Evolutionary conservation across 2,797 vertebrate genomes (phyloP), one percentile per base, ranked within the genome.

Genomic region (Heliangelus exortis): DNA sequence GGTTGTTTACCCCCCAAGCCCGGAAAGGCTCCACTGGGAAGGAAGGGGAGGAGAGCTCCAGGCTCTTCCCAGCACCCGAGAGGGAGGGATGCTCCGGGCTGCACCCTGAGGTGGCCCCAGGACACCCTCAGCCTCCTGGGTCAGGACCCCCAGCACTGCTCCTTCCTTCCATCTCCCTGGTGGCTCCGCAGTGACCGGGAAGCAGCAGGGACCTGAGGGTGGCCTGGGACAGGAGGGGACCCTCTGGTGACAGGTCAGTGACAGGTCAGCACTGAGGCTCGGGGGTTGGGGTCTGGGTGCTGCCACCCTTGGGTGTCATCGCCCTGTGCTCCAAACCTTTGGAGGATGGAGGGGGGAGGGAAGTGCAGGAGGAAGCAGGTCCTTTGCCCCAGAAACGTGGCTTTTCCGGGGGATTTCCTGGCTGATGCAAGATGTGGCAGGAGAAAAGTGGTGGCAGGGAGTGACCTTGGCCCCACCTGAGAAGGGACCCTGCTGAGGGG

Each of bases 391-490:
- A 18, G 23, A 66, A 94, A 48, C 10, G 48, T 33, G 48, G 0
- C 68, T 73, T 77, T 95, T 96, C 93, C 93, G 88, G 95, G 90
- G 93, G 90, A 96, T 96, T 94, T 96, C 95, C 95, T 94, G 93
- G 23, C 80, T 65, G 72, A 61, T 67, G 58, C 23, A 55, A 80
- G 79, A 6, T 6, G 1, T 25, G 2, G 12, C 41, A 7, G 0
- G 12, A 61, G 58, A 36, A 58, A 92, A 86, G n/a, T 33, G 7
- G 28, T 0, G 1, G 10, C 54, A 11, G 39, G 39, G 39, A 36
- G 34, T 36, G 34, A 36, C 34, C 34, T 36, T 36, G 34, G 34
- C 34, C 34, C 34, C 34, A 36, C 34, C 34, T 36, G 34, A 36
- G 34, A 36, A 36, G 34, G 34, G 34, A 36, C 34, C 33, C 33